A percentile compares a stretch with the other conserved stretches of the same genome.
Evolutionary conservation across 2,113 vertebrate species (phyloP).

Genomic region (Pycnonotus jocosus): DNA sequence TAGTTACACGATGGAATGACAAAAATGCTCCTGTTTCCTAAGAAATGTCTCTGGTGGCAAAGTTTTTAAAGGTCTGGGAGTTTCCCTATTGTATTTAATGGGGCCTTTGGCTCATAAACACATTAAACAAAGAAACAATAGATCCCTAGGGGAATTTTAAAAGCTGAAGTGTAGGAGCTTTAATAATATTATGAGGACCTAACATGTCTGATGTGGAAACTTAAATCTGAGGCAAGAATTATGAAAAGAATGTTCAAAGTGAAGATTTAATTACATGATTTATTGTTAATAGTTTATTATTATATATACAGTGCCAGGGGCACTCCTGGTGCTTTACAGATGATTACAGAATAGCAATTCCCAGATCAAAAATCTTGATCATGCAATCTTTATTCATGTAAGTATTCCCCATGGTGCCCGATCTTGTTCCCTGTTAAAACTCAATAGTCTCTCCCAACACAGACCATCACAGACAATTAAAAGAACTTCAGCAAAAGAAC

Average conservation of each 20-base stretch:
- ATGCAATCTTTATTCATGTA: conserved; percentile 39
- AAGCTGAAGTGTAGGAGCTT: conserved; percentile 54
- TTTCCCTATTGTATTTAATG: conserved; percentile 46
- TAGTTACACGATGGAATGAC: conserved; percentile 2
- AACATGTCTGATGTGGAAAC: conserved; percentile 49
- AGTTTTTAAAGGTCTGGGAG: conserved; percentile 54
- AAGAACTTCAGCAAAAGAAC: conserved; percentile 14
- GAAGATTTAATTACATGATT: conserved; percentile 56
- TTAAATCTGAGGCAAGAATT: conserved; percentile 43
- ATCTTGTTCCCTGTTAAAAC: conserved; percentile 33
- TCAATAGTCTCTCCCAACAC: neutral
- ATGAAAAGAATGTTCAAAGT: conserved; percentile 33
- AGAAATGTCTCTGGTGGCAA: conserved; percentile 26
- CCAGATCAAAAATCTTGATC: conserved; percentile 52
- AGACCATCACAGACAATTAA: conserved; percentile 24
- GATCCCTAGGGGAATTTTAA: conserved; percentile 39
- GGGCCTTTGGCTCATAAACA: conserved; percentile 46
- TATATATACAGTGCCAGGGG: conserved; percentile 43
- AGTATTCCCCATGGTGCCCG: conserved; percentile 29
- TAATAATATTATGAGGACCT: conserved; percentile 45
- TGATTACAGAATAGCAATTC: conserved; percentile 51
- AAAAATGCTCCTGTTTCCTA: conserved; percentile 34
- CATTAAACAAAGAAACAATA: conserved; percentile 63
- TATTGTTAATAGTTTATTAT: conserved; percentile 56
- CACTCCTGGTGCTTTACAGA: conserved; percentile 50